Base-by-base conservation (phyloP, 1,140 invertebrate genomes). In the Pantala flavescens region DNA sequence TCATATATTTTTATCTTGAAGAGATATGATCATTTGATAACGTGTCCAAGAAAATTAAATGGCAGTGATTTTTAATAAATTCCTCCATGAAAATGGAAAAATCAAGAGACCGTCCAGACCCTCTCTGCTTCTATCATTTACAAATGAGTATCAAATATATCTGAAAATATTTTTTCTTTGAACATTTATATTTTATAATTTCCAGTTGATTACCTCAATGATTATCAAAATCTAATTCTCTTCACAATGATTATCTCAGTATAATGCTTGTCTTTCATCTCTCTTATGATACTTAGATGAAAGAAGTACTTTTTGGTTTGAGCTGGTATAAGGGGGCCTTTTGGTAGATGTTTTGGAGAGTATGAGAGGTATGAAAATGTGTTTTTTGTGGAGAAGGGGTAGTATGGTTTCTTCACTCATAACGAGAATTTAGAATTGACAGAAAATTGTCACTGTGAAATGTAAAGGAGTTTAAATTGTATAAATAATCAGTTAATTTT, bases 1-100 rank as follows among this genome's bases (percentile, higher is more conserved):
- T 21, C 14, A 63, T 63, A 63, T 63, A 63, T 63, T 63, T 63
- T 63, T 63, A 63, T 63, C 49, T 63, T 63, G n/a, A 63, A 63
- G 16, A 63, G 9, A 36, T 36, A 36, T n/a, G 12, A 1, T 19
- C 49, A 1, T 63, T 21, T 63, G 49, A 63, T 63, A 63, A 63
- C 49, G 1, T 63, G 49, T 21, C 49, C n/a, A 63, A 63, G n/a
- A 63, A 21, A 63, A 16, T 19, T 63, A 19, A 16, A 63, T 21
- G 49, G 9, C n/a, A 63, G 49, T 63, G n/a, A 63, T 19, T 63
- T 63, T 63, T 63, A 63, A 21, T 21, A 21, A 63, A 21, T 36
- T 2, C n/a, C 49, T 63, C 49, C 49, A 63, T 19, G n/a, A 14
- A 1, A 63, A 63, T 19, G 49, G 49, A 63, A 21, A 14, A 63